These are phyloP conservation scores for Euleptes europaea DNA, from an alignment of 2,113 vertebrate genomes.

Conservation along the genomic window DNA sequence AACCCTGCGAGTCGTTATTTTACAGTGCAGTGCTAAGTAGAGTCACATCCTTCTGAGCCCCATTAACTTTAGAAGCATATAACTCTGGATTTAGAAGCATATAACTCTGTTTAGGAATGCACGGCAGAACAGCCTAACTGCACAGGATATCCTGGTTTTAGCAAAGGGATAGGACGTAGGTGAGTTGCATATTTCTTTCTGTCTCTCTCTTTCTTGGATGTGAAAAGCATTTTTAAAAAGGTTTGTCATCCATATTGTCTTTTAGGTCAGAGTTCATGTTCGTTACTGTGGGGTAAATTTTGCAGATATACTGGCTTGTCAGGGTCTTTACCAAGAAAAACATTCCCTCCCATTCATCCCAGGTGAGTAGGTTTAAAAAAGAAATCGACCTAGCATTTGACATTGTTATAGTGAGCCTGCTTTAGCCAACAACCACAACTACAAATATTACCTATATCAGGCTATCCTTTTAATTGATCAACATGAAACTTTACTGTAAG, in stretches of 20 bases:
- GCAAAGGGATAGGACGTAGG: not conserved
- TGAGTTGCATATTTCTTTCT: not conserved
- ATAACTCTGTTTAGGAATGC: too few species aligned
- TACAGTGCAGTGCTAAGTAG: too few species aligned
- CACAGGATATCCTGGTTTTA: not conserved
- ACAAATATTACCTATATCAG: not conserved
- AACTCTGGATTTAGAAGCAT: too few species aligned
- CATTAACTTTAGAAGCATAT: too few species aligned
- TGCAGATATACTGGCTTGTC: slow-evolving; percentile 58
- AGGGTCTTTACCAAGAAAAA: slow-evolving; percentile 60
- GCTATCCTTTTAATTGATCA: not conserved
- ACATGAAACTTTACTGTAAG: not conserved
- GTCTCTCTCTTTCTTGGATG: not conserved
- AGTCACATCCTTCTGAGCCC: too few species aligned
- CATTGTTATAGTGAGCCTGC: not conserved
- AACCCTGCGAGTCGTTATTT: too few species aligned
- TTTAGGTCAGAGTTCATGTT: slow-evolving; percentile 57
- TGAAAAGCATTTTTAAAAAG: not conserved
- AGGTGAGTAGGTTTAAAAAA: slow-evolving; percentile 29
- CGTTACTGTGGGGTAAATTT: slow-evolving; percentile 65
- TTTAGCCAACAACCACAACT: too few species aligned
- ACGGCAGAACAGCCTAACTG: not conserved
- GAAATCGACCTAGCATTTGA: not conserved
- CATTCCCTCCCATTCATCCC: slow-evolving; percentile 55
- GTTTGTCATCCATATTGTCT: not conserved